phyloP scores from a whole-genome alignment of 2,113 vertebrate genomes.

The Bos javanicus region DNA sequence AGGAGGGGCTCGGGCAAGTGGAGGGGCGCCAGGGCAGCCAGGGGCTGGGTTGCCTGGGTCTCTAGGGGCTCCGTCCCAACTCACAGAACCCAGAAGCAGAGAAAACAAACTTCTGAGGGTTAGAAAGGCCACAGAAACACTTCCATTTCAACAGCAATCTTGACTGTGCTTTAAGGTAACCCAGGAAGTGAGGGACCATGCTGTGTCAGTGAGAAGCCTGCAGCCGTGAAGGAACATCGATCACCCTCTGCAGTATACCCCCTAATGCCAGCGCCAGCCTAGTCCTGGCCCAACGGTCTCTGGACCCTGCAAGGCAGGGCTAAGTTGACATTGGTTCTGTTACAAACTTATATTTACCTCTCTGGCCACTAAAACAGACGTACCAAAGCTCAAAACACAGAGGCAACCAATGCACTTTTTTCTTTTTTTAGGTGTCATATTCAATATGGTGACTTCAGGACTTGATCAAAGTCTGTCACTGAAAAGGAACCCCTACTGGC shows the following conservation, averaged over 20 bases:
- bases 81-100: neutral
- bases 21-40: neutral
- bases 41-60: no score
- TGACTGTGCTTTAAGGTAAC: neutral
- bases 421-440: neutral
- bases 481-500: neutral
- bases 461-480: neutral
- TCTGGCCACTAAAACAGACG: neutral
- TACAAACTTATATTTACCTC: neutral
- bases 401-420: neutral
- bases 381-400: neutral
- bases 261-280: neutral
- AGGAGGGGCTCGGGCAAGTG: neutral
- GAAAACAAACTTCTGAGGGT: neutral
- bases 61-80: neutral
- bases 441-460: neutral
- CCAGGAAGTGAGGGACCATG: neutral
- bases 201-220: neutral
- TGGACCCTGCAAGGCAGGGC: neutral
- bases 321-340: neutral
- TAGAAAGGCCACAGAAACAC: neutral
- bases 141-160: neutral
- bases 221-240: fast-evolving
- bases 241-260: fast-evolving
- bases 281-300: neutral